These are phyloP conservation scores for Scolopax bukidnonensis DNA, from an alignment of 2,797 vertebrate species.

Conservation along the genomic window DNA sequence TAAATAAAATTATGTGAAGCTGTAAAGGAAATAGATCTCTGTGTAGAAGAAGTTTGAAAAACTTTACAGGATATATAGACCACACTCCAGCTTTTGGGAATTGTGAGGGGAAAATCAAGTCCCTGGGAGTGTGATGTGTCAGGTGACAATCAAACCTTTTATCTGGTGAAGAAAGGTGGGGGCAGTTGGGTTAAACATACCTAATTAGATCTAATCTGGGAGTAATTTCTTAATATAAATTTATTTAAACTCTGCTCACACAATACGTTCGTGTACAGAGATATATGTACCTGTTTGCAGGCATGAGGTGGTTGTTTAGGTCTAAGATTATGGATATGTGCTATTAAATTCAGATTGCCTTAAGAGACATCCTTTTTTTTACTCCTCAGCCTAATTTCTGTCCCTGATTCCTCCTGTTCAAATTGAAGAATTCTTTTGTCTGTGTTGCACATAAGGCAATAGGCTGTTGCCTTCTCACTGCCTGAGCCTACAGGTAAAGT, in stretches of 20 bases:
- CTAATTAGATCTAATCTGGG: neutral
- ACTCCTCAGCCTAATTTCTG: neutral
- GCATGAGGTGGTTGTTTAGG: neutral
- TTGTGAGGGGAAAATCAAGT: neutral
- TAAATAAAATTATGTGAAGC: neutral
- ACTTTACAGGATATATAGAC: fast-evolving
- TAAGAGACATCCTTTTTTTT: neutral
- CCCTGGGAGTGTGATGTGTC: neutral
- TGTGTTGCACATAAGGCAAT: neutral
- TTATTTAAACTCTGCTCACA: neutral
- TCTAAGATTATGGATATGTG: neutral
- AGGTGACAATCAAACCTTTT: neutral
- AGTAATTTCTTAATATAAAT: neutral
- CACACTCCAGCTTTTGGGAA: neutral
- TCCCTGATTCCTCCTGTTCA: neutral
- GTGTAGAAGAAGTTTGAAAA: neutral
- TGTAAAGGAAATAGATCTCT: neutral
- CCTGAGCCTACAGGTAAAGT: neutral
- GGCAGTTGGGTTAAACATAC: neutral
- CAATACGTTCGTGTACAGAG: neutral
- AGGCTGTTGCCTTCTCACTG: neutral
- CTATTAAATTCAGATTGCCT: neutral
- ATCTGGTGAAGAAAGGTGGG: neutral
- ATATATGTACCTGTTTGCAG: neutral
- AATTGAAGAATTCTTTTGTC: neutral